phyloP scores from a whole-genome alignment of 2,888 invertebrate genomes.

The Galeopsomyia nigrocyanea region DNA sequence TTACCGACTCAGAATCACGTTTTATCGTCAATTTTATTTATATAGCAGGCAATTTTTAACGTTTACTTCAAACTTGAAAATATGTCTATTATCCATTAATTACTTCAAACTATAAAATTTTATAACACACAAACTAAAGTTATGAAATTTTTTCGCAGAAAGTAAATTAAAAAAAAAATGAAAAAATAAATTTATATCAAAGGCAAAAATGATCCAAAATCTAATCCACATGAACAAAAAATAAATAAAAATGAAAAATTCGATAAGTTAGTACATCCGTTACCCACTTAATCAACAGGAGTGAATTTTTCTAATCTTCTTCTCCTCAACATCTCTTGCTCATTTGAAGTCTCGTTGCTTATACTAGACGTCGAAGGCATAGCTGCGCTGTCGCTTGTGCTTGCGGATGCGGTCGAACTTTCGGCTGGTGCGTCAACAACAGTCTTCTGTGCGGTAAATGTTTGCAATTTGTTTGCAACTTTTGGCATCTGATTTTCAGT shows the following conservation, averaged over 20 bases:
- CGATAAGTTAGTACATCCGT: slow-evolving; percentile 32
- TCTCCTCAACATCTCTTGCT: slow-evolving; percentile 76
- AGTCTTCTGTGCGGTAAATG: slow-evolving; percentile 28
- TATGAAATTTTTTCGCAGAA: not conserved
- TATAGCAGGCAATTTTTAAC: too few species aligned
- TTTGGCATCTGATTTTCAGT: slow-evolving; percentile 45
- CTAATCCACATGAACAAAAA: slow-evolving; percentile 27
- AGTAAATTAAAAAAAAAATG: not conserved
- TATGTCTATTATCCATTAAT: slow-evolving; percentile 2
- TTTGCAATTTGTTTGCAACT: slow-evolving; percentile 45
- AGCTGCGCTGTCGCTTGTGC: slow-evolving; percentile 57
- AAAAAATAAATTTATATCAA: slow-evolving; percentile 6
- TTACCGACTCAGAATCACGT: slow-evolving; percentile 22
- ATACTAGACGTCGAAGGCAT: slow-evolving; percentile 60
- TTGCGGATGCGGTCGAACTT: slow-evolving; percentile 48
- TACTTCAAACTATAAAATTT: not conserved
- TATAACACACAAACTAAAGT: not conserved
- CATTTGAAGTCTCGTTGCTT: slow-evolving; percentile 74
- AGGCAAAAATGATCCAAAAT: not conserved
- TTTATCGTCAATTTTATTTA: too few species aligned
- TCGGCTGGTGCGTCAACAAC: slow-evolving; percentile 28
- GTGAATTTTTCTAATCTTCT: slow-evolving; percentile 82
- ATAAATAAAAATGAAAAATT: slow-evolving; percentile 30
- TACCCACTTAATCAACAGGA: slow-evolving; percentile 47
- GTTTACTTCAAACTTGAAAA: not conserved